Evolutionary conservation across 2,797 vertebrate species (phyloP), one percentile per base, ranked within the genome.

Genomic region (Danio aesculapii): DNA sequence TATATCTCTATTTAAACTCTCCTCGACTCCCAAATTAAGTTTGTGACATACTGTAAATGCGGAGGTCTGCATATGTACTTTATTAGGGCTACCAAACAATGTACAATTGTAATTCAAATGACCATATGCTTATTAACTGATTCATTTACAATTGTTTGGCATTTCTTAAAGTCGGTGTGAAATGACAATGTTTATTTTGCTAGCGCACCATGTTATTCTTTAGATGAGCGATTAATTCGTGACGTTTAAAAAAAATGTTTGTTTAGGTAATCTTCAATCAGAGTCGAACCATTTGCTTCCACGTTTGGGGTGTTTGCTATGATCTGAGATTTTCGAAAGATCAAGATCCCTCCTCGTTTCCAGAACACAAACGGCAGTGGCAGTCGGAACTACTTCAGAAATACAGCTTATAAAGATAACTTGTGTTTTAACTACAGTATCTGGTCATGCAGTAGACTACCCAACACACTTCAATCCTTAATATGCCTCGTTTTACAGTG

Each of bases 381-480:
- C 96, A 97, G 71, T 96, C 95, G 55, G 95, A 97, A 94, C 93
- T 97, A 67, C 87, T 97, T 80, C 94, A 97, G 86, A 97, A 97
- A 81, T 97, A 97, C 0, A 95, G 94, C 72, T 90, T 96, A 90
- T 96, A 95, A 92, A 55, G 57, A 30, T 73, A 67, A 59, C 17
- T n/a, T n/a, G n/a, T n/a, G n/a, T n/a, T n/a, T n/a, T n/a, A n/a
- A n/a, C n/a, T 62, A 46, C 59, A 59, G 43, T 3, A 10, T 74
- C 43, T 13, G 6, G 9, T 79, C 47, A n/a, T 58, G 39, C 46
- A 39, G 6, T 50, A 30, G 19, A 39, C 39, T 50, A 12, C 44
- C 21, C 59, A 52, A 16, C 17, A 16, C n/a, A 57, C 17, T 58
- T 17, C 16, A 19, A 66, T 41, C 10, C 44, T 68, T 5, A 49